Base-by-base conservation (phyloP, 2,888 invertebrate genomes). In the Heliconius sara region DNA sequence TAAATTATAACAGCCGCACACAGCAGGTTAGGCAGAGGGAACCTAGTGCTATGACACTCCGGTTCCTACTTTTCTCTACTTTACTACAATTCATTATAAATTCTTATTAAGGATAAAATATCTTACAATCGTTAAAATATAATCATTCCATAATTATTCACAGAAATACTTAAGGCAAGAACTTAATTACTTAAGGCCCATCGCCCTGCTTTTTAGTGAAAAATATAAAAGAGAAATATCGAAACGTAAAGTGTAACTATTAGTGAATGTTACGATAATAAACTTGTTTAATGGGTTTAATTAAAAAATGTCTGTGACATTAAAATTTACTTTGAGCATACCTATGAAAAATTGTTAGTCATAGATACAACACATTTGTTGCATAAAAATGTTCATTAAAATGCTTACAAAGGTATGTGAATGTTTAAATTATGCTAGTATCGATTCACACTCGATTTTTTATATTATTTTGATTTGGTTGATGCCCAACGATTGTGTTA, bases 341-440 rank as follows among this genome's bases (percentile, higher is more conserved):
- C 22, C n/a, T 73, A 73, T 25, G 73, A 52, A 67, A 73, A 73
- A 78, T 57, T 52, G 39, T 57, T 73, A 78, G 73, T 78, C 67
- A 68, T 63, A 63, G 57, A 39, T 47, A 65, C 57, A 22, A 7
- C n/a, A 63, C 43, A 65, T 47, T 34, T 73, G 30, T 57, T 30
- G n/a, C 72, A 34, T 65, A 75, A 39, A 72, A 19, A 16, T 9
- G 65, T 39, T 65, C 43, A 19, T 39, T 60, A 25, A 63, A 63
- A 63, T n/a, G 27, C 43, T 39, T 65, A 16, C 19, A 75, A 16
- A 19, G 4, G 43, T n/a, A n/a, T 22, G 43, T 68, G n/a, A 60
- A 63, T 3, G 4, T 25, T 65, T 43, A 77, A 63, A 27, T 25
- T 63, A 43, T 30, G n/a, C 52, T 34, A 43, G 25, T 10, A n/a